Evolutionary conservation across 1,140 invertebrate species (phyloP).

Genomic region (Lordiphosa collinella): DNA sequence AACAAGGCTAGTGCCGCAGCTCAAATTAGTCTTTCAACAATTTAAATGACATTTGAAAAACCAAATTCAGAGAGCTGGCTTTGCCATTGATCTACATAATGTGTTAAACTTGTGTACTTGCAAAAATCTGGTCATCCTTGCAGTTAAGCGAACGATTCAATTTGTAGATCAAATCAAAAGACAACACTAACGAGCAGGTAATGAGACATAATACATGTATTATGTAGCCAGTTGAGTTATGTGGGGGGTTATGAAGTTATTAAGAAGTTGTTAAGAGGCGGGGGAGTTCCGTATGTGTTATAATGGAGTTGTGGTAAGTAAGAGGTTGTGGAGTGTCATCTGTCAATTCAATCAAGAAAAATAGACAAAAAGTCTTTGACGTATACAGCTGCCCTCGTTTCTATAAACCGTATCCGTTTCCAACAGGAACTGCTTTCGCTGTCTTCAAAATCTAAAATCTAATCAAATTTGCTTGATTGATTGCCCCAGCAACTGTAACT

Average conservation of each 20-base stretch:
- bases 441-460: not conserved
- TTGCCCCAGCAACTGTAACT: conserved; percentile 7
- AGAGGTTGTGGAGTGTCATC: too few species aligned
- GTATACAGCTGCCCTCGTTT: too few species aligned
- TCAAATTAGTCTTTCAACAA: conserved; percentile 53
- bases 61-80: conserved; percentile 61
- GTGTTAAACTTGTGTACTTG: conserved; percentile 59
- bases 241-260: too few species aligned
- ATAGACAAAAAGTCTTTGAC: too few species aligned
- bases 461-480: not conserved
- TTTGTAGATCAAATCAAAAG: conserved; percentile 40
- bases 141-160: conserved; percentile 35
- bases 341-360: too few species aligned
- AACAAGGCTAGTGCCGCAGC: conserved; percentile 14
- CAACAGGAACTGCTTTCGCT: too few species aligned
- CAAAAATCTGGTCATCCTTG: conserved; percentile 68
- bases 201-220: conserved; percentile 27
- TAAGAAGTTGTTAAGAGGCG: too few species aligned
- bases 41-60: conserved; percentile 64
- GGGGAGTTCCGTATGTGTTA: too few species aligned
- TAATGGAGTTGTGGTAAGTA: too few species aligned
- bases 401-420: too few species aligned
- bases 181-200: conserved; percentile 43
- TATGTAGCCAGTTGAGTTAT: not conserved
- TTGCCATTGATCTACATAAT: conserved; percentile 74